Base-by-base conservation (phyloP, 2,797 vertebrate species). In the Parambassis ranga region DNA sequence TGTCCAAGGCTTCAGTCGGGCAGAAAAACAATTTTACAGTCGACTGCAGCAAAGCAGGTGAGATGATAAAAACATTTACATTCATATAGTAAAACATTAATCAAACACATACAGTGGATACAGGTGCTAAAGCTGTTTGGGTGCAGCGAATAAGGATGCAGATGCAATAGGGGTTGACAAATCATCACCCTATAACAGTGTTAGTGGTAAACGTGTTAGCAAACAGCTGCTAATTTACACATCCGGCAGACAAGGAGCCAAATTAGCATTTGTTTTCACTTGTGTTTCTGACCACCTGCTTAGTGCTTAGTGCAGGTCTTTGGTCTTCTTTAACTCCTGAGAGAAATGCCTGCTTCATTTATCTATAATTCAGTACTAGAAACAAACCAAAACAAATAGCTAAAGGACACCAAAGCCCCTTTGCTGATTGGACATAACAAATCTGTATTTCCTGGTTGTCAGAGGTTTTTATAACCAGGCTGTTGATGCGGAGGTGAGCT, bases 41-140 rank as follows among this genome's bases (percentile, higher is more conserved):
- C 7, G 96, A 98, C 88, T 97, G 96, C 90, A 93, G 95, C 93
- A 96, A 96, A 93, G 96, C 96, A 81, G 96, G 96, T 94, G 78
- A 77, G 89, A 30, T 16, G 2, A 51, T 9, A 15, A 18, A 28
- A 14, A 39, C 5, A 39, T 7, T 20, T 13, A 3, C 14, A 6
- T 51, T 33, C 46, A 35, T 48, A 18, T 2, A 38, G n/a, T 16
- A 35, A 48, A 37, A 7, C 7, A 51, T 11, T 13, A 47, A 57
- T 51, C 26, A 23, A 52, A 14, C 19, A 7, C 6, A 20, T 26
- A 39, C 11, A 4, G 3, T 11, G 32, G 35, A 18, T 47, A 3
- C 31, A 52, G 20, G 53, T 23, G 24, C 15, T 16, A 4, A 24
- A 52, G 1, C 44, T 15, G 44, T n/a, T n/a, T n/a, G n/a, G n/a